phyloP scores from a whole-genome alignment of 2,113 vertebrate species.

The Rhynchomys soricoides region DNA sequence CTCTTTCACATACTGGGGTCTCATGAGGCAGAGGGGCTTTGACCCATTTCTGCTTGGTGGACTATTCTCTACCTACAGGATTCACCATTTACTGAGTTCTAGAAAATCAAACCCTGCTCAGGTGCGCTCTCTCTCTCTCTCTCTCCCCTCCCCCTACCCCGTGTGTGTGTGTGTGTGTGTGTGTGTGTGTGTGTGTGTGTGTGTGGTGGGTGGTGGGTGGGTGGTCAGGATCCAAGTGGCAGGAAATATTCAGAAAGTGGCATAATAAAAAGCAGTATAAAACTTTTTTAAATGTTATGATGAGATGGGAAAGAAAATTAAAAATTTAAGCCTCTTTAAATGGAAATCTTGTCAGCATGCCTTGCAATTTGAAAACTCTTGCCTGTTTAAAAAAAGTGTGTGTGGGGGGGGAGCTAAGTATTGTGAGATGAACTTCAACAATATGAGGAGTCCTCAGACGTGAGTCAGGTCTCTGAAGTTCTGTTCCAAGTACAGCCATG shows the following conservation, averaged over 20 bases:
- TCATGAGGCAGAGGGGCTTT: not conserved
- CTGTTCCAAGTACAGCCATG: not conserved
- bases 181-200: no score
- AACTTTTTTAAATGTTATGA: slow-evolving; percentile 47
- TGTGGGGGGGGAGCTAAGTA: not conserved
- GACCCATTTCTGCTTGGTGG: not conserved
- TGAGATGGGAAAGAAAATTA: slow-evolving; percentile 71
- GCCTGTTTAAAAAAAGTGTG: not conserved
- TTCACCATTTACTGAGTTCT: not conserved
- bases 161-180: no score
- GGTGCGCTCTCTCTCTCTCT: not conserved
- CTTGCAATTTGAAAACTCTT: slow-evolving; percentile 46
- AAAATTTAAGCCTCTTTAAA: slow-evolving; percentile 72
- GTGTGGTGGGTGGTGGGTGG: no score
- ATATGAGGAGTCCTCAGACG: not conserved
- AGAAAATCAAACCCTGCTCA: not conserved
- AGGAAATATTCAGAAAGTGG: slow-evolving; percentile 48
- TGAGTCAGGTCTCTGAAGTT: not conserved
- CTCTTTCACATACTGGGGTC: not conserved
- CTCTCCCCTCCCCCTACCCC: no score
- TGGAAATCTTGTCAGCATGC: slow-evolving; percentile 43
- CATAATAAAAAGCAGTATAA: slow-evolving; percentile 13
- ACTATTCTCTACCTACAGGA: not conserved
- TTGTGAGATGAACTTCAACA: not conserved
- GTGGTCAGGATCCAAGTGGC: not conserved